These are phyloP conservation scores for Tethya wilhelma DNA, from an alignment of 37 sponge, comb jelly and placozoan species.

Conservation along the genomic window DNA sequence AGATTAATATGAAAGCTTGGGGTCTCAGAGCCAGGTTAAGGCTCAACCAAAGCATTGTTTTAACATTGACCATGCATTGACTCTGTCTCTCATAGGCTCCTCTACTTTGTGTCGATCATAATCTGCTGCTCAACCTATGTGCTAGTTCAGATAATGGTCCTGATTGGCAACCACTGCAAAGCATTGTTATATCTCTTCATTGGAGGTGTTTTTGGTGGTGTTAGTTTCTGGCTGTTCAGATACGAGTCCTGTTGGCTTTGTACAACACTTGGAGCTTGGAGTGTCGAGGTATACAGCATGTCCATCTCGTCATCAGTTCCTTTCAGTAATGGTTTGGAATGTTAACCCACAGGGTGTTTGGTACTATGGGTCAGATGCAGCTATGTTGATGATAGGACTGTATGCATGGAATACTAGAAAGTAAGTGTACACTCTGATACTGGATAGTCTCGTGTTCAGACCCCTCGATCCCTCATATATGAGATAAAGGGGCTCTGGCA, in stretches of 20 bases:
- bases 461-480: no score
- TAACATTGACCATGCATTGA: no score
- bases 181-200: slow-evolving; percentile 11
- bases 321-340: no score
- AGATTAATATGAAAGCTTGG: no score
- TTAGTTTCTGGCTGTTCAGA: slow-evolving; percentile 6
- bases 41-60: no score
- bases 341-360: slow-evolving; percentile 73
- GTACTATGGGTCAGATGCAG: slow-evolving; percentile 68
- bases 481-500: no score
- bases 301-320: no score
- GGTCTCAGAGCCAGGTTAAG: no score
- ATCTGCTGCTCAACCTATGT: slow-evolving; percentile 39
- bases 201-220: slow-evolving; percentile 44
- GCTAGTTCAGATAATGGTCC: slow-evolving; percentile 14
- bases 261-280: slow-evolving; percentile 54
- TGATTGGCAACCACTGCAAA: not conserved
- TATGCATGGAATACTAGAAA: slow-evolving; percentile 49
- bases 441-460: no score
- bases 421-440: no score
- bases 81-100: no score
- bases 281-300: slow-evolving; percentile 45
- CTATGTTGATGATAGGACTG: slow-evolving; percentile 55
- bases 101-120: slow-evolving; percentile 31
- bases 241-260: slow-evolving; percentile 50